phyloP scores from a whole-genome alignment of 2,113 vertebrate species.

The Myodes glareolus region DNA sequence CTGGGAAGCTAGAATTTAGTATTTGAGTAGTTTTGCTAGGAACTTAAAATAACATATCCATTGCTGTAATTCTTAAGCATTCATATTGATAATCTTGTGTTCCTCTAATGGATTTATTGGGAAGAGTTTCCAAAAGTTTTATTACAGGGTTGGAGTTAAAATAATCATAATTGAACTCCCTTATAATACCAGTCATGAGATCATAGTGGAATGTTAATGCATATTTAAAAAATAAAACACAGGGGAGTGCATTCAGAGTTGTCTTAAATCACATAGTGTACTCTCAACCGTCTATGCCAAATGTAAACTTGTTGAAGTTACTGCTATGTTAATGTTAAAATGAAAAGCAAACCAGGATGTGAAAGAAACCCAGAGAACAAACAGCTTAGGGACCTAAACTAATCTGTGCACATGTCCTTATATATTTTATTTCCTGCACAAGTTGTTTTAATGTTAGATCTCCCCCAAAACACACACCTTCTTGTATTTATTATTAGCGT shows the following conservation, averaged over 20 bases:
- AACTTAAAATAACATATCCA: constrained; percentile 15
- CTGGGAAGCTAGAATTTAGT: background rate
- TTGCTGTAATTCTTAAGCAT: background rate
- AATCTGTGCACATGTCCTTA: background rate
- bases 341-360: background rate
- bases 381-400: background rate
- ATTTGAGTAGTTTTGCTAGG: background rate
- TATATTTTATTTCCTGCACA: background rate
- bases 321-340: background rate
- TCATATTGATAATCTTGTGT: background rate
- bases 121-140: constrained; percentile 29
- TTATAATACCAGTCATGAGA: background rate
- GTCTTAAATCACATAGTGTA: constrained; percentile 15
- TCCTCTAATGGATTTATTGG: constrained; percentile 32
- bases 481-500: background rate
- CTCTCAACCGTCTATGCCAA: background rate
- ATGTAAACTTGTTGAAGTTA: background rate
- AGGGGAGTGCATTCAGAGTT: background rate
- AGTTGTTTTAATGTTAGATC: background rate
- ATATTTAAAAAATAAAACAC: background rate
- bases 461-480: background rate
- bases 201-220: constrained; percentile 6
- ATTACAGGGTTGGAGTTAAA: constrained; percentile 26
- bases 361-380: background rate
- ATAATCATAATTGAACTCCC: background rate